Base-by-base conservation (phyloP, 2,888 invertebrate genomes). In the Malachius bipustulatus region DNA sequence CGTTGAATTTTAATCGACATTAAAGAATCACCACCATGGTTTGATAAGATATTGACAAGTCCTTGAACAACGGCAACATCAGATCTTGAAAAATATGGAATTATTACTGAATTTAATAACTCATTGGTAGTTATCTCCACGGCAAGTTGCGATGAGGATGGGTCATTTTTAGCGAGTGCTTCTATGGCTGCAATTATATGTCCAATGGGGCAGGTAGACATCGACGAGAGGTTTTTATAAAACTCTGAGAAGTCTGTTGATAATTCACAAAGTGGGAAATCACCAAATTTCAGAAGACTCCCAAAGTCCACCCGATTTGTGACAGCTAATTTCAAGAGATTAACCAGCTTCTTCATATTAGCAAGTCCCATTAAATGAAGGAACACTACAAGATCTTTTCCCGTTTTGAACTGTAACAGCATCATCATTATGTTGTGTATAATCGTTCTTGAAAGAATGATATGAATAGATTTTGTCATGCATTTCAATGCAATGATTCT, bases 271-370 rank as follows among this genome's bases (percentile, higher is more conserved):
- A 43, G 44, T 0, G 48, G 37, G n/a, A 49, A 41, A 24, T 57
- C 52, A n/a, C 47, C 47, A 3, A 46, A 45, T 15, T 48, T 47
- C 19, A 52, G 48, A 9, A 56, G 40, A 36, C 53, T 49, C 16
- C 44, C 45, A 3, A 64, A 55, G 43, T 68, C 66, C 15, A 71
- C 65, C 36, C 70, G 61, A 26, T 70, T 70, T 44, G 67, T 65
- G 3, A 74, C 72, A 28, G 70, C 68, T 35, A 75, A 53, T 14
- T 69, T 69, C 75, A 75, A 74, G 14, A 75, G 59, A 8, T 67
- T 63, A 1, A 73, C 68, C 1, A 74, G 64, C 48, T 71, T 67
- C 35, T 67, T 63, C 19, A 75, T 69, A 52, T 75, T 73, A 2
- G 68, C 66, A 36, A 75, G 55, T n/a, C 62, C 62, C 12, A 63